Evolutionary conservation across 2,797 vertebrate species (phyloP), one percentile per base, ranked within the genome.

Genomic region (Urosaurus nigricauda): DNA sequence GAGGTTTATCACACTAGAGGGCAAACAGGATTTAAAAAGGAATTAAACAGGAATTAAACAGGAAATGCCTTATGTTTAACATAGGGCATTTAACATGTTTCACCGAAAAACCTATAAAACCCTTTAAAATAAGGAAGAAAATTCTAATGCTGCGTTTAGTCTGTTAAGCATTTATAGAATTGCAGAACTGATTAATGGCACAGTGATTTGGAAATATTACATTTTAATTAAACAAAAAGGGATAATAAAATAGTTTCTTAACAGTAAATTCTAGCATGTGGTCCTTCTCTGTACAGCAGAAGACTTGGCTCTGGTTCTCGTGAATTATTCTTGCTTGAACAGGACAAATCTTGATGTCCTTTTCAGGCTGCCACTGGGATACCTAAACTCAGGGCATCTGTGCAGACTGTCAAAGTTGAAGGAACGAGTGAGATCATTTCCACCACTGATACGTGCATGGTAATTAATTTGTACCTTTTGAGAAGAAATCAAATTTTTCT

Each of bases 331-430:
- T 51, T n/a, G 73, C 80, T 58, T 0, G 0, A 79, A 90, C 85
- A 85, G 91, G 89, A 93, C 80, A 95, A 91, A 85, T 85, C 73
- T 91, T 78, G 89, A 84, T 90, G 88, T 79, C 88, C 93, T 90
- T 89, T 73, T 89, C 92, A 91, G 93, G 79, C 93, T 93, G 92
- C 80, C 58, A 77, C 1, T 90, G 93, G 89, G 91, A 95, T 79
- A 83, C 9, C 29, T 83, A 85, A 84, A 78, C 87, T 19, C 91
- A 86, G 60, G 60, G 16, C 93, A 94, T 91, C 92, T 95, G 94
- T 94, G 79, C 73, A 32, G 81, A 84, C 19, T 53, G 91, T 3
- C 40, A 74, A 56, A 91, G 91, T 40, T 58, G n/a, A 89, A 90
- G 90, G 88, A 79, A 81, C 91, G 88, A 92, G 60, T 24, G 51